phyloP scores from a whole-genome alignment of 1,140 invertebrate species.

The Laodelphax striatellus region DNA sequence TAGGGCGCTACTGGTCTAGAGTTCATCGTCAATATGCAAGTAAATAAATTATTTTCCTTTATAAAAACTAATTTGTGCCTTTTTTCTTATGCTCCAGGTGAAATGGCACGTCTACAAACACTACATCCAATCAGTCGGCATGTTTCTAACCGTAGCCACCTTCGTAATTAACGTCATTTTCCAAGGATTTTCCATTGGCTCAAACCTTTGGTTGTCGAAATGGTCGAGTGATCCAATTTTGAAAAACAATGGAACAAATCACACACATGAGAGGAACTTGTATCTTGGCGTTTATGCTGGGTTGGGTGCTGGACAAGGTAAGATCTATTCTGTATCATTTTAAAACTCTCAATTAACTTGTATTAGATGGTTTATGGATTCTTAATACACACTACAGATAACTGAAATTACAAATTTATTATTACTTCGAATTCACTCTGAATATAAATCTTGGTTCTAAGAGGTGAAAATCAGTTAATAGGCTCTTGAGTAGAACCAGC shows the following conservation, averaged over 20 bases:
- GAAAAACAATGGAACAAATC: conserved; percentile 42
- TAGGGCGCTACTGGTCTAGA: too few relatives aligned
- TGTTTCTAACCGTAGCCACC: conserved; percentile 56
- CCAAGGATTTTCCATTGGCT: conserved; percentile 78
- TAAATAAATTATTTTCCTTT: conserved; percentile 1
- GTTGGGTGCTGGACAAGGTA: conserved; percentile 80
- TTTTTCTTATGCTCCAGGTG: conserved; percentile 43
- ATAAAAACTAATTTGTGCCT: conserved; percentile 1
- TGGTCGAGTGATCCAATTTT: conserved; percentile 62
- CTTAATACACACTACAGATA: too few relatives aligned
- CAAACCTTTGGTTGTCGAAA: conserved; percentile 83
- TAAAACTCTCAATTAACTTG: neutral
- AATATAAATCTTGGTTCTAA: too few relatives aligned
- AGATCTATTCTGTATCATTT: conserved; percentile 24
- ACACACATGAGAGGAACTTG: conserved; percentile 53
- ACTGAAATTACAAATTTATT: too few relatives aligned
- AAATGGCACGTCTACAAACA: conserved; percentile 81
- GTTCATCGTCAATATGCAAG: too few relatives aligned
- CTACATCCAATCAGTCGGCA: conserved; percentile 77
- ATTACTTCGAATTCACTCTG: too few relatives aligned
- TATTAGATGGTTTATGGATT: neutral
- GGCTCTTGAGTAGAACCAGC: too few relatives aligned
- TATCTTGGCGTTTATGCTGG: conserved; percentile 82
- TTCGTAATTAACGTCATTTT: conserved; percentile 74
- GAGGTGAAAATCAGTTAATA: too few relatives aligned